Evolutionary conservation across 2,113 vertebrate species (phyloP), one percentile per base, ranked within the genome.

Genomic region (Acrocephalus kingi): DNA sequence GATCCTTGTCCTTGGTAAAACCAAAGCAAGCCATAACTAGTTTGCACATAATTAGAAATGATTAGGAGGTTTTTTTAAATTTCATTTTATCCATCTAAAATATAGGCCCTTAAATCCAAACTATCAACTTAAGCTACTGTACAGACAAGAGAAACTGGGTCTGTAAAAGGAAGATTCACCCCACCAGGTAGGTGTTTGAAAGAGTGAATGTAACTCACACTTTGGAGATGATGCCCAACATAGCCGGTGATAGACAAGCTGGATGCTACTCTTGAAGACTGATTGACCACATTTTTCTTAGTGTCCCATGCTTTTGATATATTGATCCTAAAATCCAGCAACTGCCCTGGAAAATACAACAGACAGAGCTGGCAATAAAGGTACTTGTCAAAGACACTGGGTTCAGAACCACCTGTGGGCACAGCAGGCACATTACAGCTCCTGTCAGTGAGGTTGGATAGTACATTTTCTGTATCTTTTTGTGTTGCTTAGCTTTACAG

Each of bases 31-130:
- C 5, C 27, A 37, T 15, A 18, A 28, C 13, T 33, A 19, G 17
- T 66, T 78, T 30, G 33, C 58, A 72, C 7, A 14, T 28, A 48
- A 20, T 37, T 72, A 82, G 33, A 81, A 83, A 73, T 15, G 18
- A 14, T 66, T 35, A 54, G 18, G 8, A 41, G 9, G 14, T 25
- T 39, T 25, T n/a, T 0, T 7, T 4, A 4, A 4, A 48, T 85
- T 91, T 76, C 0, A n/a, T 87, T 87, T 87, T 46, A 68, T 23
- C 4, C 4, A 37, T 54, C 17, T 63, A 46, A 91, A 90, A 73
- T 56, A 19, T 33, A 61, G 46, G 8, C 5, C 22, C 54, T 85
- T 37, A 85, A 68, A 68, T 75, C 24, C 31, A 37, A 93, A 41
- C 7, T 59, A 15, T 68, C 62, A 41, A 62, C 54, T 62, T 58